Conservation (phyloP, 2,797 vertebrate species). For the Channa striata region DNA sequence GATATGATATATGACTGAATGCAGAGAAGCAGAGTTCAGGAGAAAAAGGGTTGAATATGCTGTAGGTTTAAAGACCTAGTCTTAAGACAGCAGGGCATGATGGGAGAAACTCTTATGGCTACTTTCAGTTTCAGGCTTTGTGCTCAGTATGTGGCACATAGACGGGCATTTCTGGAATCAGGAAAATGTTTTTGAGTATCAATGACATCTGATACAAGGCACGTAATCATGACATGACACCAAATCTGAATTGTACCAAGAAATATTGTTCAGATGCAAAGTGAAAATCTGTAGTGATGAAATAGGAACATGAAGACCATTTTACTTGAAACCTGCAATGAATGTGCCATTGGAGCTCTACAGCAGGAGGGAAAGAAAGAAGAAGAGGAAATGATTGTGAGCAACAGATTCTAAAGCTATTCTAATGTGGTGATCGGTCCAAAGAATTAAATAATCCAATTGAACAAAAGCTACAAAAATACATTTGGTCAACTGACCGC, state of each 20-base stretch:
- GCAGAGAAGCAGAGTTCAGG: slow-evolving; percentile 38
- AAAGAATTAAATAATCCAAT: slow-evolving; percentile 37
- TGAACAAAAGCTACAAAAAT: slow-evolving; percentile 76
- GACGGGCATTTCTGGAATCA: slow-evolving; percentile 21
- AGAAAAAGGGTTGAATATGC: slow-evolving; percentile 10
- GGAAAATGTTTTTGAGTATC: slow-evolving; percentile 61
- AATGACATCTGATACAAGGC: slow-evolving; percentile 92
- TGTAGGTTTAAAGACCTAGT: not conserved
- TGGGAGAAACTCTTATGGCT: slow-evolving; percentile 58
- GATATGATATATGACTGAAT: slow-evolving; percentile 31
- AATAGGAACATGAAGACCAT: slow-evolving; percentile 23
- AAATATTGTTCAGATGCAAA: slow-evolving; percentile 82
- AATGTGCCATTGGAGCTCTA: slow-evolving; percentile 31
- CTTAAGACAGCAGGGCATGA: slow-evolving; percentile 64
- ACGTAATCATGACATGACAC: slow-evolving; percentile 72
- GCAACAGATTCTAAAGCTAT: slow-evolving; percentile 43
- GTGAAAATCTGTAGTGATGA: slow-evolving; percentile 66
- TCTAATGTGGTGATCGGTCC: slow-evolving; percentile 30
- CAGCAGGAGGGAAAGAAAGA: slow-evolving; percentile 16
- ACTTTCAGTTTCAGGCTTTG: slow-evolving; percentile 53
- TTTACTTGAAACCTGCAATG: slow-evolving; percentile 40
- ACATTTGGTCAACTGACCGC: slow-evolving; percentile 75
- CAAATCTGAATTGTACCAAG: slow-evolving; percentile 72
- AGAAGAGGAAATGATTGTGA: slow-evolving; percentile 41
- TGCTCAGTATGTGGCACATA: slow-evolving; percentile 38